Base-by-base conservation (phyloP, 2,797 vertebrate species). In the Coregonus ussuriensis region DNA sequence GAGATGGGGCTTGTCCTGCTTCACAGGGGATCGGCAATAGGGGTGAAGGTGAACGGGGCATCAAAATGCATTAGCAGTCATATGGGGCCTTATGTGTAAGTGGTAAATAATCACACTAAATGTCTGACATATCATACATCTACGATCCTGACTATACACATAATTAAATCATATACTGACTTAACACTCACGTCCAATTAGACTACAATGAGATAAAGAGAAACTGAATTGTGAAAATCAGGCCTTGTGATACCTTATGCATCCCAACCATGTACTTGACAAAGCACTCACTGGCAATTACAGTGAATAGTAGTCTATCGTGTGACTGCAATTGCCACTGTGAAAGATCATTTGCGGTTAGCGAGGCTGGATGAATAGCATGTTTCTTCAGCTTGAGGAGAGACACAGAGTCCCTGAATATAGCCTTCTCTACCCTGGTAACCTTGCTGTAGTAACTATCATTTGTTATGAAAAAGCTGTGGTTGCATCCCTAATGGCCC, bases 1-100 rank as follows among this genome's bases (percentile, higher is more conserved):
- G 71, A 97, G 90, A 18, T 92, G 88, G 0, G 93, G 82, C 4
- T 86, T 63, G 73, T 86, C 89, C 96, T 96, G 47, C 1, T 2
- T 71, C 71, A 77, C 66, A 21, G 51, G 53, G 13, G 41, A 77
- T 29, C 52, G 3, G 35, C 21, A 5, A 52, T 47, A 75, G 14
- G 25, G 51, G 52, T 21, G 18, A 21, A 51, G 63, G 65, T 35
- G 18, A 47, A 47, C 35, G 33, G 31, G 33, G 31, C 67, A n/a
- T 37, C 13, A 67, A 31, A 63, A 21, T n/a, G 25, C 65, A 66
- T 33, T 56, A 9, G 63, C 11, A 33, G 21, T 66, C 7, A 66
- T 29, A 35, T 37, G 29, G 18, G 7, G 18, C n/a, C 53, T 59
- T 59, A 16, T 59, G 18, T 59, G 54, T 11, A 63, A 9, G 62